Base-by-base conservation (phyloP, 1,140 invertebrate species). In the Tachypleus tridentatus region DNA sequence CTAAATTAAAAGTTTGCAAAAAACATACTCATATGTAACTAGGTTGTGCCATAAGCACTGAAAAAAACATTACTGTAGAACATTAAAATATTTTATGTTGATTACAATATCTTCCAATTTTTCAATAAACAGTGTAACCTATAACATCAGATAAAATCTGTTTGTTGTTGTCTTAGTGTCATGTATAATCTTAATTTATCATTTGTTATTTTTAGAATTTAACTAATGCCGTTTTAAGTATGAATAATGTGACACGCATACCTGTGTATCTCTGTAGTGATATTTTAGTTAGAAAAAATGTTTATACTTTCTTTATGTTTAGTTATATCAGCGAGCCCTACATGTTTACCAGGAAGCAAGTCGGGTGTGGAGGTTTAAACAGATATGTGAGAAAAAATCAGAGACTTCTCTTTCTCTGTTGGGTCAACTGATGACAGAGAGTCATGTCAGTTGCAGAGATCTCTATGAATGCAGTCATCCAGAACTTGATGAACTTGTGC, bases 401-500 rank as follows among this genome's bases (percentile, higher is more conserved):
- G 50, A 61, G 57, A 56, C 11, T 5, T 80, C 80, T 64, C 70
- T 89, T 3, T 64, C 78, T 48, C 77, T 79, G 53, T 78, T 98
- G 56, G 93, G 94, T 7, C 74, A 78, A 60, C 79, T 98, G 4
- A 97, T 99, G 93, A 85, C 84, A 50, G 80, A 84, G 59, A 97
- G 93, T 74, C 96, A 99, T 76, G 74, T 80, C 3, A 97, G 92
- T 74, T 83, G 97, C 49, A 79, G 84, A 62, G 82, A 88, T 60
- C 75, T 93, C 1, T 99, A 97, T 75, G 91, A 98, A 76, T 99
- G 96, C 77, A 97, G 92, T 62, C 93, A 97, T 81, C 81, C 86
- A 1, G 84, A 88, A 71, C 80, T 99, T 63, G 93, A 99, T 77
- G 78, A 79, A 60, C 79, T 98, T 4, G 91, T 97, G 51, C 77